These are phyloP conservation scores for Didymodactylos carnosus DNA, from an alignment of 2,888 invertebrate genomes.

Conservation along the genomic window DNA sequence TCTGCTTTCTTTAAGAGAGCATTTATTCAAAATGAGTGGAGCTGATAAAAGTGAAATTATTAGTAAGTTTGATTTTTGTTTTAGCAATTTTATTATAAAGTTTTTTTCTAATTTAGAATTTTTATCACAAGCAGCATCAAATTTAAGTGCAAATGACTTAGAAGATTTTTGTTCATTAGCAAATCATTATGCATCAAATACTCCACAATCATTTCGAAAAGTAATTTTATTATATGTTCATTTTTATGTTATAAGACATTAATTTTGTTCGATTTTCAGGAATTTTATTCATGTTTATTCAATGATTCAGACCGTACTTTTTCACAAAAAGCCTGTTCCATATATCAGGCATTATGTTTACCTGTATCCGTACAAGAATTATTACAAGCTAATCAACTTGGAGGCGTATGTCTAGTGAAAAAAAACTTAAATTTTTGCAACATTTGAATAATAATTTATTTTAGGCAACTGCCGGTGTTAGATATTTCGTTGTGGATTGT, in stretches of 20 bases:
- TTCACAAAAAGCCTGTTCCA: conserved; percentile 31
- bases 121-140: not conserved
- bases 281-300: not conserved
- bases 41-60: not conserved
- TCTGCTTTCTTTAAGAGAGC: not conserved
- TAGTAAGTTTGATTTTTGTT: too few relatives aligned
- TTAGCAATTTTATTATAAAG: conserved; percentile 20
- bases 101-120: not conserved
- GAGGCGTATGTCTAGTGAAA: conserved; percentile 18
- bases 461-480: conserved; percentile 3
- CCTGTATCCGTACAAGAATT: conserved; percentile 85
- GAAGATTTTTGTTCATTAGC: conserved; percentile 86
- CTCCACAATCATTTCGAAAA: conserved; percentile 72
- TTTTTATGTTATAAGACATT: too few relatives aligned
- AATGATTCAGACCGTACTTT: not conserved
- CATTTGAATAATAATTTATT: not conserved
- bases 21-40: not conserved
- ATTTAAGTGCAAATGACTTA: conserved; percentile 48
- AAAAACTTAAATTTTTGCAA: not conserved
- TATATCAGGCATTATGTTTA: conserved; percentile 67
- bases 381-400: conserved; percentile 42
- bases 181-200: conserved; percentile 78
- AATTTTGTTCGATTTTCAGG: too few relatives aligned
- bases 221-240: conserved; percentile 32
- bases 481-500: conserved; percentile 89